A percentile compares a stretch with the other conserved stretches of the same genome.
These are phyloP conservation scores for Sicus ferrugineus DNA, from an alignment of 2,888 invertebrate species.

Conservation along the genomic window DNA sequence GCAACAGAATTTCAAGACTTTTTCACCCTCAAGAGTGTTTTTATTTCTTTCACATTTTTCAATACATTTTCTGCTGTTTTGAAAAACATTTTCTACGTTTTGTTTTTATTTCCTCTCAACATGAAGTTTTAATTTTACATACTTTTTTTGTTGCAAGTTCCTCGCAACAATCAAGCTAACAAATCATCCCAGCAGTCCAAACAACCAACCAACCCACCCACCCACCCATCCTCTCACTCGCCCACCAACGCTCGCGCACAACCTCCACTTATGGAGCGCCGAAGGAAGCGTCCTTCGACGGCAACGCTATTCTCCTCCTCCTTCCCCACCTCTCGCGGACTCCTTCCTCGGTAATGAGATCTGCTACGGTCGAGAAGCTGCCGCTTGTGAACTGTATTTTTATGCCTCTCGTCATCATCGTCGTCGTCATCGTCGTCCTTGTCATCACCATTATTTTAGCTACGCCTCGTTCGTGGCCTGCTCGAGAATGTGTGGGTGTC, in stretches of 20 bases:
- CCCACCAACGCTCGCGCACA: background rate
- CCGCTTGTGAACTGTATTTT: conserved; percentile 30
- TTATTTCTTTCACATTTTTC: conserved; percentile 14
- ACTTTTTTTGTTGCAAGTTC: conserved; percentile 29
- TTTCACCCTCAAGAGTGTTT: conserved; percentile 23
- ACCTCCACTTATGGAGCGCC: conserved; percentile 11
- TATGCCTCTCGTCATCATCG: conserved; percentile 16
- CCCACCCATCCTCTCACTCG: background rate
- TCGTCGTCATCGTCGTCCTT: background rate
- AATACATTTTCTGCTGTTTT: conserved; percentile 21
- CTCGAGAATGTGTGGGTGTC: conserved; percentile 46
- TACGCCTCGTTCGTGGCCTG: conserved; percentile 38
- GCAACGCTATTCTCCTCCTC: background rate
- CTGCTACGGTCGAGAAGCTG: conserved; percentile 42
- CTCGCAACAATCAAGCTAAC: background rate
- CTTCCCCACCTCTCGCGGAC: conserved; percentile 31
- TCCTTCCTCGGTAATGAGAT: conserved; percentile 59
- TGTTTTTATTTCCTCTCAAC: conserved; percentile 54
- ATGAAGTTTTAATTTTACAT: conserved; percentile 52
- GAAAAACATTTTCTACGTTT: conserved; percentile 40
- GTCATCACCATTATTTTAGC: conserved; percentile 40
- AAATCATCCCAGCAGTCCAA: background rate
- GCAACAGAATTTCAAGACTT: conserved; percentile 31
- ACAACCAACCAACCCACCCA: background rate
- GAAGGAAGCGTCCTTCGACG: conserved; percentile 21